Conservation (phyloP, 2,888 invertebrate species). For the Platycnemis pennipes region DNA sequence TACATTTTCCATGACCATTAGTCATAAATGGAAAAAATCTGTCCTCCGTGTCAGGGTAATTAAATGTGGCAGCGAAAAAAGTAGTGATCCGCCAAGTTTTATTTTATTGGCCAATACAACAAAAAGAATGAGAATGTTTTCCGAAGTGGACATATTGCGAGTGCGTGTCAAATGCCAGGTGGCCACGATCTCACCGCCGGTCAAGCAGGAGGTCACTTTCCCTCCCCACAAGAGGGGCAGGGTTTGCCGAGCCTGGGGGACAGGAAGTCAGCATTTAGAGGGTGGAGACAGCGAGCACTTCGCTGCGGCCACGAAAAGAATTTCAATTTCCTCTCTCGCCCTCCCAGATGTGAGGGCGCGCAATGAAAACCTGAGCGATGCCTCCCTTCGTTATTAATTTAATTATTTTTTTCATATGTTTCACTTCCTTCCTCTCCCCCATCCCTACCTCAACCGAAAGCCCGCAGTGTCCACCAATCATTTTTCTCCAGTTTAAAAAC, state of each 20-base stretch:
- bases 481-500: background rate
- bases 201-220: background rate
- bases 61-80: too few relatives aligned
- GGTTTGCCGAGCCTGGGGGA: background rate
- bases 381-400: too few relatives aligned
- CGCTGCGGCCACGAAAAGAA: background rate
- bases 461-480: background rate
- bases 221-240: background rate
- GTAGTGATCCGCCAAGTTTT: background rate
- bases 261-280: background rate
- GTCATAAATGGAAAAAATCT: too few relatives aligned
- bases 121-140: background rate
- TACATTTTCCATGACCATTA: too few relatives aligned
- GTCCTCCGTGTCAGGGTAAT: too few relatives aligned
- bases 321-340: background rate
- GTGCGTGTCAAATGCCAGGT: background rate
- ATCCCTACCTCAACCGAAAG: background rate
- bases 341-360: background rate
- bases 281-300: background rate
- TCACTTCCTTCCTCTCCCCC: background rate
- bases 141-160: background rate
- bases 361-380: background rate
- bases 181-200: background rate
- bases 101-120: background rate
- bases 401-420: too few relatives aligned